A percentile compares a stretch with the other conserved stretches of the same genome.
Conservation (phyloP, 2,888 invertebrate genomes). For the Caenorhabditis sp. region DNA sequence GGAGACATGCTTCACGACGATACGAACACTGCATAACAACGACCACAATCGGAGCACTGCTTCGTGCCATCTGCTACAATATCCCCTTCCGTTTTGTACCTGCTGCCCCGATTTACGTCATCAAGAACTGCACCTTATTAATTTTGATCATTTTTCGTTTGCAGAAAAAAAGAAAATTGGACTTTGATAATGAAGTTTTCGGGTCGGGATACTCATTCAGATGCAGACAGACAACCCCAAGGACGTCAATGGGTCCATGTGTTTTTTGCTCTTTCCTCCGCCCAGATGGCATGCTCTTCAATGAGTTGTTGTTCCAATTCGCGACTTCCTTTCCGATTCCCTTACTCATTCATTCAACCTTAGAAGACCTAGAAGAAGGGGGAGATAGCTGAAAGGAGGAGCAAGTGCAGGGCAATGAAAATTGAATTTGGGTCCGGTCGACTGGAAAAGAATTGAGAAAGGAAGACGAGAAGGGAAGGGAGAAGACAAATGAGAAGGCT, state of each 20-base stretch:
- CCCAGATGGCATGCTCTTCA: background rate
- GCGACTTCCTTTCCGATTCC: background rate
- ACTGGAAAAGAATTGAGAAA: slow-evolving; percentile 30
- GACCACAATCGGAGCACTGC: too few species aligned
- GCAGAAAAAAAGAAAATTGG: slow-evolving; percentile 3
- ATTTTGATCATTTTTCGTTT: too few species aligned
- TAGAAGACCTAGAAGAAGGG: background rate
- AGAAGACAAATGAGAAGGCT: background rate
- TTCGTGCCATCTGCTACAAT: background rate
- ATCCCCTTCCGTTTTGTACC: too few species aligned
- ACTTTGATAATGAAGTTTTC: slow-evolving; percentile 19
- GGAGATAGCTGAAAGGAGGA: background rate
- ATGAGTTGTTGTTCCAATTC: background rate
- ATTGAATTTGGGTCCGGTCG: slow-evolving; percentile 31
- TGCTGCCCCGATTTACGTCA: slow-evolving; percentile 19
- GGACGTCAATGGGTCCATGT: slow-evolving; percentile 12
- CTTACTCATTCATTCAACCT: slow-evolving; percentile 40
- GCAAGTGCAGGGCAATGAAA: slow-evolving; percentile 15
- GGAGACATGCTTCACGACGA: too few species aligned
- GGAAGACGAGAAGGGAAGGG: background rate
- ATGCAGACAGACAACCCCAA: slow-evolving; percentile 4
- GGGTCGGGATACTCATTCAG: background rate
- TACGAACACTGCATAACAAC: too few species aligned
- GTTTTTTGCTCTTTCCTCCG: background rate
- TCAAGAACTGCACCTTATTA: background rate